Conservation (phyloP, 2,797 vertebrate genomes). For the Melanotaenia nigrans region DNA sequence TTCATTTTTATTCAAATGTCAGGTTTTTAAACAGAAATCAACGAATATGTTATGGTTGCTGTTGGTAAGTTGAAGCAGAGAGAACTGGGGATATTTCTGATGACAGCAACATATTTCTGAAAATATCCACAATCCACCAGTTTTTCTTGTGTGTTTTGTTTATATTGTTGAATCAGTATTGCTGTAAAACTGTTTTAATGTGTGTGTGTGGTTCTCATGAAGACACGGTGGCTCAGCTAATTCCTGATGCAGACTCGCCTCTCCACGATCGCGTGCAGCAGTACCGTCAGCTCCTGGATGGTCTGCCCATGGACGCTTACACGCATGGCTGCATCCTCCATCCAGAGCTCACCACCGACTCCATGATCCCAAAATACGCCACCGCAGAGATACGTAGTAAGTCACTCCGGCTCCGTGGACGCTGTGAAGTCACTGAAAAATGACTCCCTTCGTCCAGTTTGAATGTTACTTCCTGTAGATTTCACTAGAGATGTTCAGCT, state of each 20-base stretch:
- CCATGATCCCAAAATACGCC: slow-evolving; percentile 99
- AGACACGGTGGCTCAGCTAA: slow-evolving; percentile 92
- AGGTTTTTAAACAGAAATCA: no score
- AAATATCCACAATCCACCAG: neutral
- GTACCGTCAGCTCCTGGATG: slow-evolving; percentile 95
- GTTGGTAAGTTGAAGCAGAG: slow-evolving; percentile 1
- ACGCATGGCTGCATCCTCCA: slow-evolving; percentile 99
- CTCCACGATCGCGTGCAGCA: slow-evolving; percentile 91
- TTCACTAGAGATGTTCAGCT: no score
- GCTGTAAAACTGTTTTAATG: neutral
- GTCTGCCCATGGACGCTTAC: slow-evolving; percentile 98
- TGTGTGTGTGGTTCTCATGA: slow-evolving; percentile 20
- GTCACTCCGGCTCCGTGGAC: slow-evolving; percentile 72
- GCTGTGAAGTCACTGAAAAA: no score
- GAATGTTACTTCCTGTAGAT: no score
- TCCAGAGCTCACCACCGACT: slow-evolving; percentile 97
- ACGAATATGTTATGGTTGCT: neutral
- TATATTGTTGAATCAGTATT: neutral
- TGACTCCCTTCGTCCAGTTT: no score
- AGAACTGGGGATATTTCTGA: slow-evolving; percentile 20
- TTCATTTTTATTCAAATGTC: no score
- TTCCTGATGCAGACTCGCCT: slow-evolving; percentile 88
- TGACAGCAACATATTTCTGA: slow-evolving; percentile 17
- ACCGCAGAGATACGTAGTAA: slow-evolving; percentile 99
- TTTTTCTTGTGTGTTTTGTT: neutral